Evolutionary conservation across 2,113 vertebrate species (phyloP).

Genomic region (Corvus cornix): DNA sequence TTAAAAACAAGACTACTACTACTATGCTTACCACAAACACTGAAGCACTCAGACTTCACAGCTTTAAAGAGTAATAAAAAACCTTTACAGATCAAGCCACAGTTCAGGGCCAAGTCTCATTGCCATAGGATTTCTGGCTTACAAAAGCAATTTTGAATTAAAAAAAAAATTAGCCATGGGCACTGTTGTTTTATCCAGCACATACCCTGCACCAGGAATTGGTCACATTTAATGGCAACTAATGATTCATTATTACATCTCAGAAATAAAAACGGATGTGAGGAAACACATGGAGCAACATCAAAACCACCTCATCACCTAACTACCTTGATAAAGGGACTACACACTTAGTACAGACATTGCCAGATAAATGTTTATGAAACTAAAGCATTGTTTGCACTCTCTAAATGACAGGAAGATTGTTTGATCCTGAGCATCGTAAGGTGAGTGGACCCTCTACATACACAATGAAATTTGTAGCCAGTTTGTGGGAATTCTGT

Average conservation of each 20-base stretch:
- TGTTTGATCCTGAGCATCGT: neutral
- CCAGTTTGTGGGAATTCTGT: neutral
- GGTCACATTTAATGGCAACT: neutral
- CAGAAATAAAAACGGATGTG: neutral
- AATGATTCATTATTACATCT: neutral
- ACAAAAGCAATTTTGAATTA: neutral
- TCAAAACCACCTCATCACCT: neutral
- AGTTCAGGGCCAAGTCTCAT: neutral
- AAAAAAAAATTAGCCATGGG: neutral
- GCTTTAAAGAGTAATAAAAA: neutral
- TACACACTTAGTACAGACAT: neutral
- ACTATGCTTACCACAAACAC: neutral
- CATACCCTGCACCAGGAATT: neutral
- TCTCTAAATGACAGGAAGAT: neutral
- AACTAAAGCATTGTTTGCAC: neutral
- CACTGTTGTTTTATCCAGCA: neutral
- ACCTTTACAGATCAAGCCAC: neutral
- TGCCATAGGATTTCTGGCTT: neutral
- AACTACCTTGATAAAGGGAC: neutral
- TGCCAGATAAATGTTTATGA: neutral
- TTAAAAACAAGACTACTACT: neutral
- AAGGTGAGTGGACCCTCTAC: neutral
- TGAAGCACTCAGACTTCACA: neutral
- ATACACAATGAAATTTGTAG: neutral
- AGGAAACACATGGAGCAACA: neutral